Conservation (phyloP, 2,113 vertebrate genomes). For the Alexandromys fortis region DNA sequence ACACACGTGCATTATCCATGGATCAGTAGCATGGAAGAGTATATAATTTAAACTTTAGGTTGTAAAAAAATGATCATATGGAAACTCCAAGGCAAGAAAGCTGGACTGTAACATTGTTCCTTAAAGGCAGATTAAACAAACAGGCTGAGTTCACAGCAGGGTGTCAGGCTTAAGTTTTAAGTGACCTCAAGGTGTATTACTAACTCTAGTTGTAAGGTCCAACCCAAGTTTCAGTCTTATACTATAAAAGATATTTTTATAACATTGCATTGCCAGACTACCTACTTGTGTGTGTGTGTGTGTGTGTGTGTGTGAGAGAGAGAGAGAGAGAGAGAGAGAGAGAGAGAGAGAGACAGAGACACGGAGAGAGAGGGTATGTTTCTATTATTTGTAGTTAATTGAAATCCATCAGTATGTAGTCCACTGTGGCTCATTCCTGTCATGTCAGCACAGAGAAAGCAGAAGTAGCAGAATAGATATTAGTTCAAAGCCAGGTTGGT, state of each 20-base stretch:
- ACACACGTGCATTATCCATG: not conserved
- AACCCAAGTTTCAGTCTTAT: not conserved
- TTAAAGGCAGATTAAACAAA: not conserved
- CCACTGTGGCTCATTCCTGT: not conserved
- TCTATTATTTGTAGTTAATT: too few species aligned
- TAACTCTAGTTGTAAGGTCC: not conserved
- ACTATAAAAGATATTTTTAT: not conserved
- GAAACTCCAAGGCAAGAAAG: not conserved
- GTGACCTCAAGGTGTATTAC: not conserved
- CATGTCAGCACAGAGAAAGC: not conserved
- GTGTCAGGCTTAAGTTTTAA: too few species aligned
- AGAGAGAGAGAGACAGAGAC: too few species aligned
- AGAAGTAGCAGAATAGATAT: not conserved
- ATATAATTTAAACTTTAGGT: not conserved
- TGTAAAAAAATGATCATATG: not conserved
- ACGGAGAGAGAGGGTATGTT: too few species aligned
- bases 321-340: too few species aligned
- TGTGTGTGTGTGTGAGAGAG: too few species aligned
- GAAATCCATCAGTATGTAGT: not conserved
- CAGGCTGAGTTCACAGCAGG: not conserved
- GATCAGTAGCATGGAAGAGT: not conserved
- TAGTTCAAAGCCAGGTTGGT: not conserved
- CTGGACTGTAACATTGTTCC: not conserved
- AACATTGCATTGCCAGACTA: not conserved
- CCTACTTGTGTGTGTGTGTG: not conserved